These are phyloP conservation scores for Sinopyrophorus schimmeli DNA, from an alignment of 2,888 invertebrate genomes.

Conservation along the genomic window DNA sequence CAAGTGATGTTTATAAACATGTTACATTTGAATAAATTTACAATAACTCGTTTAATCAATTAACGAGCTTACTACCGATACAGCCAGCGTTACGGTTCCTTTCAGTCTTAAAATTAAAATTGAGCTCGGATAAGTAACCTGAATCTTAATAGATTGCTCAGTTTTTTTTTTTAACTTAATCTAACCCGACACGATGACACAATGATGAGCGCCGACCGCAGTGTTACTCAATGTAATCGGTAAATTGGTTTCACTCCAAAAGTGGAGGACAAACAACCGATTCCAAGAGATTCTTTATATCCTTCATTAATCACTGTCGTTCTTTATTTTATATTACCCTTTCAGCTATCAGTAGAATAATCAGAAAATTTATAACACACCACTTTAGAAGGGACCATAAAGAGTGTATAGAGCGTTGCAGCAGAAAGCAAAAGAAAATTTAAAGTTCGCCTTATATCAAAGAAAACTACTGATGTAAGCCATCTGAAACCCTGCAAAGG, in stretches of 20 bases:
- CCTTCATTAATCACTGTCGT: slow-evolving; percentile 46
- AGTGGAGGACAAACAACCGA: slow-evolving; percentile 34
- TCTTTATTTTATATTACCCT: slow-evolving; percentile 25
- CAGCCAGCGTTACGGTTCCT: no score
- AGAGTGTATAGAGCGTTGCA: no score
- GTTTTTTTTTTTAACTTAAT: slow-evolving; percentile 27
- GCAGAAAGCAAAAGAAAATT: slow-evolving; percentile 2
- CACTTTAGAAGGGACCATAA: slow-evolving; percentile 8
- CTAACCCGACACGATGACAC: slow-evolving; percentile 18
- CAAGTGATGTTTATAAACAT: slow-evolving; percentile 15
- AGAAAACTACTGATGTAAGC: slow-evolving; percentile 14
- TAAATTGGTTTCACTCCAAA: slow-evolving; percentile 42
- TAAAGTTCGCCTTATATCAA: background rate
- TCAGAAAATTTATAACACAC: slow-evolving; percentile 15
- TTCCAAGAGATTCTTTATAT: slow-evolving; percentile 43
- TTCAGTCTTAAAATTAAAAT: no score
- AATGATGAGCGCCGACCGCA: slow-evolving; percentile 23
- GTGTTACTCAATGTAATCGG: slow-evolving; percentile 36
- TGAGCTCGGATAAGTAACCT: slow-evolving; percentile 19
- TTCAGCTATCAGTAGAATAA: slow-evolving; percentile 15
- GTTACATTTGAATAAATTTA: no score
- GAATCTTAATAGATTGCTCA: slow-evolving; percentile 32
- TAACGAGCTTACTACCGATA: no score
- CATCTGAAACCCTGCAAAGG: slow-evolving; percentile 21
- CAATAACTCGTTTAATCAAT: no score